Conservation (phyloP, 2,888 invertebrate genomes). For the Drosophila quasianomalipes region DNA sequence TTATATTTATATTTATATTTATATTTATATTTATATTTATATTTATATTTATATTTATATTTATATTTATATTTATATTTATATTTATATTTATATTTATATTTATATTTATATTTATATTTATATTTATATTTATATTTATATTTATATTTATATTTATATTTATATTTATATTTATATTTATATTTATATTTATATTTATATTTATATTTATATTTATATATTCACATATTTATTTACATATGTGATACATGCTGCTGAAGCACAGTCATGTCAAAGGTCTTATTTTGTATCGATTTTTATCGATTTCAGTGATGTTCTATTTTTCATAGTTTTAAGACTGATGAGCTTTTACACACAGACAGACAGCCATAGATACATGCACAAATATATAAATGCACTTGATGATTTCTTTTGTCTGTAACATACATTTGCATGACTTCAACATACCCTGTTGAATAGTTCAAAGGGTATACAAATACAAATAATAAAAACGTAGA, state of each 20-base stretch:
- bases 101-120: too few relatives aligned
- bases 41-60: too few relatives aligned
- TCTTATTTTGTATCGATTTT: neutral
- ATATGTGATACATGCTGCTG: neutral
- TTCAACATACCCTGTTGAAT: neutral
- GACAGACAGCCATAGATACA: neutral
- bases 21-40: too few relatives aligned
- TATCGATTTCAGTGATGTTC: neutral
- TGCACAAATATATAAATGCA: too few relatives aligned
- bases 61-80: too few relatives aligned
- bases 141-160: too few relatives aligned
- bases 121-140: too few relatives aligned
- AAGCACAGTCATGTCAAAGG: neutral
- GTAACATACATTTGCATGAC: neutral
- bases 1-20: too few relatives aligned
- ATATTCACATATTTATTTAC: neutral
- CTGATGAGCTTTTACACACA: neutral
- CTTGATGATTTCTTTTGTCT: neutral
- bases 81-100: too few relatives aligned
- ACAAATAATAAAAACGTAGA: constrained; percentile 23
- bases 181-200: too few relatives aligned
- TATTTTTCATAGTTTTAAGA: neutral
- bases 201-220: too few relatives aligned
- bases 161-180: too few relatives aligned
- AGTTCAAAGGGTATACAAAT: neutral